A percentile compares a stretch with the other conserved stretches of the same genome.
Evolutionary conservation across 1,140 invertebrate species (phyloP).

Genomic region (Drosophila neocordata): DNA sequence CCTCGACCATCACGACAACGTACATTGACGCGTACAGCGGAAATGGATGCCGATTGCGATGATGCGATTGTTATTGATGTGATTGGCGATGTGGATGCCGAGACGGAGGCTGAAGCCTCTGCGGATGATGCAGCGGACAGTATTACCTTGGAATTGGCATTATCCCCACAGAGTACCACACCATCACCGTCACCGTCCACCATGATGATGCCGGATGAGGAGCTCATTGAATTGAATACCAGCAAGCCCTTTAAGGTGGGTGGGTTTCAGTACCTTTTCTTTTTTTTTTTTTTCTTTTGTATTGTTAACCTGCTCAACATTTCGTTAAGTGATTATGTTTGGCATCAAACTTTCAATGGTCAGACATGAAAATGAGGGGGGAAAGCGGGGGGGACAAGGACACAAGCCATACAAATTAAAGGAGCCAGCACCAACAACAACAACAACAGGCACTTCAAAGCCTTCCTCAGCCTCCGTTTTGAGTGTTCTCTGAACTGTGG

Average conservation of each 20-base stretch:
- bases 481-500: not conserved
- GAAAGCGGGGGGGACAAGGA: not conserved
- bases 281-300: constrained; percentile 14
- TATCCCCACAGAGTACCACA: constrained; percentile 56
- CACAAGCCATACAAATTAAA: constrained; percentile 24
- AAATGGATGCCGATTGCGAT: constrained; percentile 66
- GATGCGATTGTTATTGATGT: constrained; percentile 28
- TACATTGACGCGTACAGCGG: constrained; percentile 61
- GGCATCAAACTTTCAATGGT: constrained; percentile 30
- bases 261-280: constrained; percentile 21
- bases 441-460: constrained; percentile 41
- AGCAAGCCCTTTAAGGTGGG: constrained; percentile 73
- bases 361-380: not conserved
- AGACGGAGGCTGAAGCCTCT: constrained; percentile 32
- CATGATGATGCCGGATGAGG: constrained; percentile 48
- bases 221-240: constrained; percentile 64
- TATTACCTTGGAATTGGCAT: constrained; percentile 65
- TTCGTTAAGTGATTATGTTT: constrained; percentile 66
- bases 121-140: constrained; percentile 68
- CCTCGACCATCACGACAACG: constrained; percentile 55
- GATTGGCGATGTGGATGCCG: not conserved
- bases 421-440: constrained; percentile 13
- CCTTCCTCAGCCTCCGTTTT: constrained; percentile 16
- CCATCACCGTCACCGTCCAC: constrained; percentile 68
- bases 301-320: constrained; percentile 41